phyloP scores from a whole-genome alignment of 37 sponge, comb jelly and placozoan species.

The Agelas oroides region DNA sequence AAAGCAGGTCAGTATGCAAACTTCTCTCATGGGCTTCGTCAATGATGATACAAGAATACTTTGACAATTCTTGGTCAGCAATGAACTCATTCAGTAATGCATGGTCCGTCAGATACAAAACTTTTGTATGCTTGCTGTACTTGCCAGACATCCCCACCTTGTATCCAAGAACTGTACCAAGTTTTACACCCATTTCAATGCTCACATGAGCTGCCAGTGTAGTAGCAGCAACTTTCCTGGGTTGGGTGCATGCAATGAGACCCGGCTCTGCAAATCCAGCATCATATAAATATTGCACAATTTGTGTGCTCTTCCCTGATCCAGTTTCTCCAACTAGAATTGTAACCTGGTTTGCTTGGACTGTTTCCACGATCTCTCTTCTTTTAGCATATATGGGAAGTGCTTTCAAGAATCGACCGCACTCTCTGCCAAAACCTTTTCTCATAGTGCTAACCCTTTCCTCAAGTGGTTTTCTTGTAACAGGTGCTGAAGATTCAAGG shows the following conservation, averaged over 20 bases:
- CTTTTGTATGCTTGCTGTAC: constrained; percentile 1
- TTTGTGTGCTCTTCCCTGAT: constrained; percentile 85
- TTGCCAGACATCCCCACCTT: constrained; percentile 39
- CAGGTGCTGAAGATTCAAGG: neutral
- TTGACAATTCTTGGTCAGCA: constrained; percentile 9
- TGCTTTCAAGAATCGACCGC: constrained; percentile 7
- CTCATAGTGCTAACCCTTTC: neutral
- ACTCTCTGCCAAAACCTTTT: constrained; percentile 48
- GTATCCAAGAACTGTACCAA: constrained; percentile 67
- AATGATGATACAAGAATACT: constrained; percentile 62
- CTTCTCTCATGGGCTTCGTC: constrained; percentile 86
- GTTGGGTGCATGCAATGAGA: constrained; percentile 65
- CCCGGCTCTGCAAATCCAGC: constrained; percentile 36
- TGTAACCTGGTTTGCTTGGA: constrained; percentile 21
- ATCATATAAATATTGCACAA: constrained; percentile 77
- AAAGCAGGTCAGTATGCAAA: constrained; percentile 68
- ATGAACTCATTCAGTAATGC: constrained; percentile 51
- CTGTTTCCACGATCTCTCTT: neutral
- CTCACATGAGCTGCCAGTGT: constrained; percentile 68
- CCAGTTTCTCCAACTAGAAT: constrained; percentile 80
- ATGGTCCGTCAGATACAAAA: constrained; percentile 65
- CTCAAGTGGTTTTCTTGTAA: neutral
- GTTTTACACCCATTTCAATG: neutral
- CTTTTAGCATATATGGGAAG: constrained; percentile 37
- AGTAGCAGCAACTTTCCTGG: constrained; percentile 75